phyloP scores from a whole-genome alignment of 2,797 vertebrate species.

The Chiloscyllium punctatum region DNA sequence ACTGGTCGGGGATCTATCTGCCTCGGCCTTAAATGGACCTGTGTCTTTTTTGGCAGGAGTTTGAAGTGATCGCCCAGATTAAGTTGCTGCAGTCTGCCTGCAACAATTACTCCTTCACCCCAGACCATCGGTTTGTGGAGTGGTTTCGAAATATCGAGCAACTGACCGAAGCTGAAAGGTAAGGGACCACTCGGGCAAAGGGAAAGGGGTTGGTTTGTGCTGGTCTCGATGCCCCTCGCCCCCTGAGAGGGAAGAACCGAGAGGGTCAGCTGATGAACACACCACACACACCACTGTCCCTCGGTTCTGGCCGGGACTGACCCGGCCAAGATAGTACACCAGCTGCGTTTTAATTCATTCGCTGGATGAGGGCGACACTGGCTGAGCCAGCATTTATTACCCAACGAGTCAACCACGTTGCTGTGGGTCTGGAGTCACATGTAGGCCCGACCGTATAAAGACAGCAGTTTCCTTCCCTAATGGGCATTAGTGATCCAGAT shows the following conservation, averaged over 20 bases:
- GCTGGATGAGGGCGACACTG: no score
- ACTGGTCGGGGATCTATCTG: no score
- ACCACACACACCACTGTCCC: neutral
- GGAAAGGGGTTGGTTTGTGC: neutral
- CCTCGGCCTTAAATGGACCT: no score
- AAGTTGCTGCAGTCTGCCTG: constrained; percentile 87
- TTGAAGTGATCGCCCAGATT: constrained; percentile 90
- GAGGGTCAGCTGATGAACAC: neutral
- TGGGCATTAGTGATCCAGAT: no score
- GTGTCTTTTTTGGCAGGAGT: constrained; percentile 61
- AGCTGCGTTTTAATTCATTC: no score
- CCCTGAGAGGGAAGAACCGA: no score
- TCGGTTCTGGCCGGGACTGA: neutral
- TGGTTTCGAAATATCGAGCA: constrained; percentile 77
- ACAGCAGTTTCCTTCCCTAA: no score
- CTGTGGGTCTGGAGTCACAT: no score
- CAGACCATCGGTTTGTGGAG: constrained; percentile 69
- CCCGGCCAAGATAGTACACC: neutral
- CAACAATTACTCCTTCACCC: constrained; percentile 85
- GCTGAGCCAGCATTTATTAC: no score
- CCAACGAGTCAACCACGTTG: no score
- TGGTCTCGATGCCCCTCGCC: neutral
- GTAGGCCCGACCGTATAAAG: no score
- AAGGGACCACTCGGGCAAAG: constrained; percentile 38
- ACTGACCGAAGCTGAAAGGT: constrained; percentile 83